Evolutionary conservation across 2,797 vertebrate species (phyloP).

Genomic region (Darevskia nairensis): DNA sequence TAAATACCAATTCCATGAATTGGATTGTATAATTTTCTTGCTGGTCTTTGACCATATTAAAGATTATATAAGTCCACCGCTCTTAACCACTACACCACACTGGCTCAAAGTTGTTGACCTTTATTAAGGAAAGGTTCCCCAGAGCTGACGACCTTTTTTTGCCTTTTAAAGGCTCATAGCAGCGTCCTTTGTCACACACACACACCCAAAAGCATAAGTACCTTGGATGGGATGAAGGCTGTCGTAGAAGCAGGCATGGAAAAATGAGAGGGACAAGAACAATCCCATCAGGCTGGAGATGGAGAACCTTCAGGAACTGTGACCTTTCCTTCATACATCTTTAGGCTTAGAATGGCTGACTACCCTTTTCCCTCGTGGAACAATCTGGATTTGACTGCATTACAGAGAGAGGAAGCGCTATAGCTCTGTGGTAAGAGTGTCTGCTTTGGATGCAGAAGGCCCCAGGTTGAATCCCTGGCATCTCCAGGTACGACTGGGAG

Average conservation of each 20-base stretch:
- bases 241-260: not conserved
- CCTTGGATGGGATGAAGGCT: not conserved
- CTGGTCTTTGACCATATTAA: too few species aligned
- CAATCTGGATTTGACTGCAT: accelerated
- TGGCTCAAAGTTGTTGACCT: too few species aligned
- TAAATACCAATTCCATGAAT: too few species aligned
- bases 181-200: not conserved
- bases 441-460: too few species aligned
- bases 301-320: not conserved
- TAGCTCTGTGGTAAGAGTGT: not conserved
- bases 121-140: too few species aligned
- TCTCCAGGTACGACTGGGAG: too few species aligned
- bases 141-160: too few species aligned
- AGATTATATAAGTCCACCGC: too few species aligned
- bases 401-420: accelerated
- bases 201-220: not conserved
- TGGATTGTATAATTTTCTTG: too few species aligned
- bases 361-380: not conserved
- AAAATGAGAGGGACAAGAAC: not conserved
- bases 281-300: not conserved
- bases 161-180: not conserved
- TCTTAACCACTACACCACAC: too few species aligned
- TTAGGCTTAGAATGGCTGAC: not conserved
- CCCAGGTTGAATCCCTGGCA: too few species aligned
- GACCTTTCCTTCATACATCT: not conserved